Base-by-base conservation (phyloP, 2,888 invertebrate species). In the Noctua comes region DNA sequence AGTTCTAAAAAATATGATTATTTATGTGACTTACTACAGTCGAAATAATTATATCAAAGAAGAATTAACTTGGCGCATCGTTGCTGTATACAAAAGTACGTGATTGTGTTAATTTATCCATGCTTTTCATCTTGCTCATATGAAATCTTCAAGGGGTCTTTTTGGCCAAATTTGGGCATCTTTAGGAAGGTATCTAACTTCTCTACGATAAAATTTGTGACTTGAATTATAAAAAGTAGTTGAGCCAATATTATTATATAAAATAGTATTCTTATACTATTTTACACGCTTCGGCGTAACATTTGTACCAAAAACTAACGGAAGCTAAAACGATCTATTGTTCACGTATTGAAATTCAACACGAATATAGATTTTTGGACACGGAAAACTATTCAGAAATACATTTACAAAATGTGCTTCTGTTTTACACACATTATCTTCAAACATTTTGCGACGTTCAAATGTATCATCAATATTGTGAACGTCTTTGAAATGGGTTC, bases 291-390 rank as follows among this genome's bases (percentile, higher is more conserved):
- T 21, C 27, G 78, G 71, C 68, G 74, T 76, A 64, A 81, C 24
- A 83, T 89, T 91, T 91, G 83, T 10, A 79, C 88, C 90, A 85
- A 68, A 77, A 79, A 70, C 71, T 76, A 90, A 91, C 93, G 95
- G 95, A 95, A 94, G 92, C 91, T 84, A 74, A 91, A 94, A 93
- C 92, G 92, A 93, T 90, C 92, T 87, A 94, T 95, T 95, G 95
- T 95, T 93, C 90, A 82, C 88, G 69, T 72, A 64, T 94, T 93
- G 90, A 91, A 90, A 93, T 93, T 92, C 92, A 78, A 76, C 73
- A 69, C 79, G 85, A 80, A 85, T 85, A 86, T 88, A 87, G 84
- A 89, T 87, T 89, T 90, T 73, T 73, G 36, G 24, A 66, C 66
- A 70, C 27, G n/a, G 2, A 62, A 48, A 24, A 21, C 7, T 1